A percentile compares a stretch with the other conserved stretches of the same genome.
These are phyloP conservation scores for Meiosimyza platycephala DNA, from an alignment of 2,888 invertebrate genomes.

Conservation along the genomic window DNA sequence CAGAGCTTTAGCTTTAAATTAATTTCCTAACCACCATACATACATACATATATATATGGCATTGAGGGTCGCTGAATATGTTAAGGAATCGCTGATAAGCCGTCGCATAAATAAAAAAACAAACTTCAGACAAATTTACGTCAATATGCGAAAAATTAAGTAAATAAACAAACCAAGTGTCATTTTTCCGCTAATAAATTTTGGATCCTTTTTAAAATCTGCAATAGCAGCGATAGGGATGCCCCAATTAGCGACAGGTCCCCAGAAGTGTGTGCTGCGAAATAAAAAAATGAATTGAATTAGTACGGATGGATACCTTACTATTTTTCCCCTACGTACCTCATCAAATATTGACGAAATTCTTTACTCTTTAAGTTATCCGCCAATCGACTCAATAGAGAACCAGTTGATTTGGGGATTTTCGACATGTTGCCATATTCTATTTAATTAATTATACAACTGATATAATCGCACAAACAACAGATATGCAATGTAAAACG, in stretches of 20 bases:
- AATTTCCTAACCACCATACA: too few species aligned
- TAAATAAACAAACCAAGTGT: conserved; percentile 79
- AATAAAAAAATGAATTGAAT: conserved; percentile 26
- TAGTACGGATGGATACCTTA: not conserved
- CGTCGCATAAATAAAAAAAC: not conserved
- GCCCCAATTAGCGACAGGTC: too few species aligned
- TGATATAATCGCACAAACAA: too few species aligned
- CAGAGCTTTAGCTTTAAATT: too few species aligned
- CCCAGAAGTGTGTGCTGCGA: too few species aligned
- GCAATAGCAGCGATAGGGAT: too few species aligned
- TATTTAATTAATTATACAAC: too few species aligned
- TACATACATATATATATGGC: too few species aligned
- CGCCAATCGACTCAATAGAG: conserved; percentile 66
- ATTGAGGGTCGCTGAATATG: too few species aligned
- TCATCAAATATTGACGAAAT: conserved; percentile 87
- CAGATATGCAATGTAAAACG: too few species aligned
- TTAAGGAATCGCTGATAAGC: not conserved
- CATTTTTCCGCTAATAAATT: conserved; percentile 98
- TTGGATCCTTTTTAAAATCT: too few species aligned
- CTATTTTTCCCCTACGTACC: conserved; percentile 69
- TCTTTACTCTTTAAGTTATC: conserved; percentile 82
- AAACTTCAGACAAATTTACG: not conserved
- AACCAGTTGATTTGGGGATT: conserved; percentile 9
- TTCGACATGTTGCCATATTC: conserved; percentile 9
- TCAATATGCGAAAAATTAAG: not conserved